Percentiles rank a stretch among this genome's conserved stretches.
phyloP scores from a whole-genome alignment of 2,797 vertebrate genomes.

The Protosalanx chinensis region DNA sequence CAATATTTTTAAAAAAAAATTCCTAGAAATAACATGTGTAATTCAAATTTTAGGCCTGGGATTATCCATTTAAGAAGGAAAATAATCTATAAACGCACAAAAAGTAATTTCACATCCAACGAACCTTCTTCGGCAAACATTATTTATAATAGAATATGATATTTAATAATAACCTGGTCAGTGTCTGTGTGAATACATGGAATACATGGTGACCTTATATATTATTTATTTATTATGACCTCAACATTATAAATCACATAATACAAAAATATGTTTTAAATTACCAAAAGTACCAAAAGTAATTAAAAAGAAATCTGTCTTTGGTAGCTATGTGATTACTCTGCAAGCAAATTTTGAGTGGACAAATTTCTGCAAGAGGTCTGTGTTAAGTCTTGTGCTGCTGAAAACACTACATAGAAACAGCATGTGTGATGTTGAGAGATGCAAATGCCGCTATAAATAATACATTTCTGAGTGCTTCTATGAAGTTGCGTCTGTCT shows the following conservation, averaged over 20 bases:
- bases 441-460: not conserved
- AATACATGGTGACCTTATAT: not conserved
- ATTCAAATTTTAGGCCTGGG: not conserved
- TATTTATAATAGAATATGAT: constrained; percentile 35
- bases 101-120: not conserved
- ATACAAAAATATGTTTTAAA: not conserved
- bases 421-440: not conserved
- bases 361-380: not conserved
- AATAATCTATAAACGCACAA: not conserved
- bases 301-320: constrained; percentile 14
- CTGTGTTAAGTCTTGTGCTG: not conserved
- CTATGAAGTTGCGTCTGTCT: not conserved
- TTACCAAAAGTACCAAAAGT: not conserved
- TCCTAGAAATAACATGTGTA: not conserved
- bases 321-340: not conserved
- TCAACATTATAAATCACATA: not conserved
- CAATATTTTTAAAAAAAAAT: constrained; percentile 6
- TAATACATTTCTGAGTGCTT: not conserved
- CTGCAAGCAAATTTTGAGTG: not conserved
- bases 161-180: constrained; percentile 1
- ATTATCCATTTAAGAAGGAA: not conserved
- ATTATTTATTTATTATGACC: not conserved
- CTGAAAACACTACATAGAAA: too few species aligned
- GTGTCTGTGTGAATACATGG: not conserved
- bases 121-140: constrained; percentile 26